Base-by-base conservation (phyloP, 2,888 invertebrate genomes). In the Nemapogon koenigi region DNA sequence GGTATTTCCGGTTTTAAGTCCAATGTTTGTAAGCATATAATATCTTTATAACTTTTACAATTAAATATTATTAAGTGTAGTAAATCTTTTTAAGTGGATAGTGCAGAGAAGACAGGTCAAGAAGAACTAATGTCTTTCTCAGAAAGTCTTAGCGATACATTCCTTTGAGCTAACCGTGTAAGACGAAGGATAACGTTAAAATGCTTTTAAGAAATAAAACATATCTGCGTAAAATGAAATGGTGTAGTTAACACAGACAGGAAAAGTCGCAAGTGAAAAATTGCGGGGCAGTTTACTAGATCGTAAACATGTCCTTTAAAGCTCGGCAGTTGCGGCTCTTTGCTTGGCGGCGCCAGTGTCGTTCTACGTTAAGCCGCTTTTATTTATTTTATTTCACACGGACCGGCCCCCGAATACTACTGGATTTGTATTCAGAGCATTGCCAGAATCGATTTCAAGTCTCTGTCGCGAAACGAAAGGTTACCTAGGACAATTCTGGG, bases 301-400 rank as follows among this genome's bases (percentile, higher is more conserved):
- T 44, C 48, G 46, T 48, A 48, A 48, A 48, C 48, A 46, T 46
- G 43, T 42, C 46, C 39, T 45, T 48, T 45, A 46, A 46, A 46
- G 33, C 33, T 19, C 33, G 33, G 33, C 8, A 33, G 33, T 18
- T n/a, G 16, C 18, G 33, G 33, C 33, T 32, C 6, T 11, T 36
- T 36, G 26, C 10, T 11, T 16, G 17, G 39, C 27, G 30, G 22
- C 37, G 28, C 19, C 37, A 16, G 18, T 35, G 26, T 33, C 29
- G 37, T 37, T 29, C 28, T 40, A 45, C 40, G 43, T 35, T 46
- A 45, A 45, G 45, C 42, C 26, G 27, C 39, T 39, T 44, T 47
- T 44, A 45, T 47, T 47, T 47, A 47, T 45, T 47, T 47, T 45
- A 45, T 44, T 47, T 47, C 45, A 43, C 46, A 47, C 42, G 47